Evolutionary conservation across 2,797 vertebrate species (phyloP), one percentile per base, ranked within the genome.

Genomic region (Masticophis lateralis): DNA sequence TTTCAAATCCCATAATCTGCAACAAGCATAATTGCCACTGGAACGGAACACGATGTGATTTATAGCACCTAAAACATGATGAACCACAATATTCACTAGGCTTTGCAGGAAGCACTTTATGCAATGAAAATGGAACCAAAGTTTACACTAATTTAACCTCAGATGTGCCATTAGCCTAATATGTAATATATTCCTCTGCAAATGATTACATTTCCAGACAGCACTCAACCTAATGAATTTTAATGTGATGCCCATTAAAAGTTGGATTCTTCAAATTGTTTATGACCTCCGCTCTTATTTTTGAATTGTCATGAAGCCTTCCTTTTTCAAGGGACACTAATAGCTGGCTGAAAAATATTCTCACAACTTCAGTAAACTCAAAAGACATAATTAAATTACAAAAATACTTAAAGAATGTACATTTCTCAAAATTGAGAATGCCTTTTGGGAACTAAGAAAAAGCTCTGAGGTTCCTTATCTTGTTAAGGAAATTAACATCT

Each of bases 171-270:
- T 22, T 74, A 59, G 37, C 37, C 25, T 90, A 37, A 69, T 87
- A 74, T 32, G 16, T 61, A 57, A 32, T 57, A 74, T 7, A 53
- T 25, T 55, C 8, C 27, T 69, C 37, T n/a, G 18, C 83, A 63
- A 83, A 90, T 86, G 57, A 90, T 90, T 69, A 90, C 60, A 51
- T 90, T 43, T 83, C 63, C 37, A 53, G 28, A 91, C 27, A 90
- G 28, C 28, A 86, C 47, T 88, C 51, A 69, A n/a, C 20, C 53
- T 7, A n/a, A 90, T 92, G 79, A 87, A 94, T 92, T 91, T 89
- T 91, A 91, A 91, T 91, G 90, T 57, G 74, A 25, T 66, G 83
- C 53, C 89, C 63, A 91, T 74, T 90, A 69, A 69, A 92, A 87
- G 14, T n/a, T 37, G n/a, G 60, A 87, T 32, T 94, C 37, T 37